Evolutionary conservation across 2,797 vertebrate genomes (phyloP).

Genomic region (Labroides dimidiatus): DNA sequence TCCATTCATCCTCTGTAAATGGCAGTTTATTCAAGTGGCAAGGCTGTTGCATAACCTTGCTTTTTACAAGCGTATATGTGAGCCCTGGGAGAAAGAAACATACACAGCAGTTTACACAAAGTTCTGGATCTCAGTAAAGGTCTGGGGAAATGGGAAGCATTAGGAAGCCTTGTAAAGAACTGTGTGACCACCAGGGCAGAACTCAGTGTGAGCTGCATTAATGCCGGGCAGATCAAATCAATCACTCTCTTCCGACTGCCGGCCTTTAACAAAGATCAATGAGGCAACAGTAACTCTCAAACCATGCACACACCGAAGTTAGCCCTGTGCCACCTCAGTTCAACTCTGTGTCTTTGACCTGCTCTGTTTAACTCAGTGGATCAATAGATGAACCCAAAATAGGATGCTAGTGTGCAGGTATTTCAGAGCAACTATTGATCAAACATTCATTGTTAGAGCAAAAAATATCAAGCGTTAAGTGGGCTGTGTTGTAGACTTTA

Average conservation of each 20-base stretch:
- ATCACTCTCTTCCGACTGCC: constrained; percentile 33
- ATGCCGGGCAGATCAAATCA: constrained; percentile 28
- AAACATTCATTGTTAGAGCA: constrained; percentile 41
- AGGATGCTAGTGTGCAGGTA: constrained; percentile 42
- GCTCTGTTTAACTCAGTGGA: constrained; percentile 50
- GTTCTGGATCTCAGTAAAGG: constrained; percentile 13
- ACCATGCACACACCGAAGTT: constrained; percentile 2
- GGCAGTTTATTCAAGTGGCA: constrained; percentile 68
- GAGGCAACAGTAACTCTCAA: constrained; percentile 19
- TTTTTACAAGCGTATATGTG: constrained; percentile 65
- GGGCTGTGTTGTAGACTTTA: background rate
- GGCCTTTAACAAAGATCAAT: constrained; percentile 43
- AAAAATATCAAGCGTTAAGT: background rate
- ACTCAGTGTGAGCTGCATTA: constrained; percentile 26
- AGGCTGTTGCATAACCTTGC: constrained; percentile 75
- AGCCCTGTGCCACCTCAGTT: constrained; percentile 4
- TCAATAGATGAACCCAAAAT: constrained; percentile 68
- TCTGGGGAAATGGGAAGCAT: constrained; percentile 31
- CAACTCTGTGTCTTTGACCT: constrained; percentile 37
- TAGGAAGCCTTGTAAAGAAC: constrained; percentile 23
- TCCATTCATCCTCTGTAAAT: constrained; percentile 66
- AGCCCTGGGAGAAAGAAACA: constrained; percentile 54
- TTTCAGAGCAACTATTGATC: constrained; percentile 16
- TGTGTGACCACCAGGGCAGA: constrained; percentile 12
- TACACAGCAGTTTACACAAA: constrained; percentile 16